Evolutionary conservation across 2,113 vertebrate genomes (phyloP).

Genomic region (Tupaia tana): DNA sequence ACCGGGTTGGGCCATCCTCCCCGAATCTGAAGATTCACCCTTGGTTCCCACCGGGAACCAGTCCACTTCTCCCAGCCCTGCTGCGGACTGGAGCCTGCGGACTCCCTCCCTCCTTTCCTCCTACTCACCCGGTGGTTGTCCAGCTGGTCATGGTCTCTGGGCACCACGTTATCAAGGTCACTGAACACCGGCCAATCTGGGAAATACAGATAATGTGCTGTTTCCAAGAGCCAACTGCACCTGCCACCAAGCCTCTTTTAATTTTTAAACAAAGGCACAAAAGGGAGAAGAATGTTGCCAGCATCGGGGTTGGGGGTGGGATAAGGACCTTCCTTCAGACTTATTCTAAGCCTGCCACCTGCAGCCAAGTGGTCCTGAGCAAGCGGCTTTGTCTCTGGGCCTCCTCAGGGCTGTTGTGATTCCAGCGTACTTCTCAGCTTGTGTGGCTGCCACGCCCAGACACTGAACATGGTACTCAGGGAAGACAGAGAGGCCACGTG

Average conservation of each 20-base stretch:
- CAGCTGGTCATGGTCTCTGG: conserved; percentile 85
- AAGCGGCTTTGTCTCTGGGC: accelerated
- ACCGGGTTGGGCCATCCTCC: neutral
- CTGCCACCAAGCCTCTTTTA: neutral
- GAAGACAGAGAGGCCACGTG: neutral
- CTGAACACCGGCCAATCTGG: conserved; percentile 91
- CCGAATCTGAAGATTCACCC: neutral
- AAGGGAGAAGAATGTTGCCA: neutral
- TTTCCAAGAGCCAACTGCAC: neutral
- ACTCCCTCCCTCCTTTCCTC: neutral
- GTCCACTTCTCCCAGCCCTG: no score
- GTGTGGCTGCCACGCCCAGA: neutral
- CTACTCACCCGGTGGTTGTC: conserved; percentile 91
- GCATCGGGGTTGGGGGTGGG: neutral
- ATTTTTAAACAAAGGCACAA: neutral
- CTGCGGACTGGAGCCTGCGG: neutral
- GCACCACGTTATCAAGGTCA: conserved; percentile 88
- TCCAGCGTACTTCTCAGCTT: accelerated
- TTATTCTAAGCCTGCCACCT: neutral
- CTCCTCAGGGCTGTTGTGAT: neutral
- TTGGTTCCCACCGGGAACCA: neutral
- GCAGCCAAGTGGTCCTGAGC: neutral
- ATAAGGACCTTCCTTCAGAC: neutral
- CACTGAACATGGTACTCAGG: no score
- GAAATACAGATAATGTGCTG: neutral